These are phyloP conservation scores for Andrena hattorfiana DNA, from an alignment of 2,888 invertebrate species.

Conservation along the genomic window DNA sequence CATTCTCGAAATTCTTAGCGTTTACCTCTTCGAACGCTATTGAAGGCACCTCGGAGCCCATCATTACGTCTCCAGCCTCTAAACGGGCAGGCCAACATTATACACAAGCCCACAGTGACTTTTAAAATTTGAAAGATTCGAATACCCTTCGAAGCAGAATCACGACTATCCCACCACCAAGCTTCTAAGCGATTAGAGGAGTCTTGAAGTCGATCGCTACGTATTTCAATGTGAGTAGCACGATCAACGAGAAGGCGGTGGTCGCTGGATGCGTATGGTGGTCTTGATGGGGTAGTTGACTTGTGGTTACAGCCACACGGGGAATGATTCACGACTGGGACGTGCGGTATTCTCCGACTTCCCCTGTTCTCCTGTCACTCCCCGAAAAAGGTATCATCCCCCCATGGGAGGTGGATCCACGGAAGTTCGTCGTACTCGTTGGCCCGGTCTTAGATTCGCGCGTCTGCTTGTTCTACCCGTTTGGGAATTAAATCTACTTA, in stretches of 20 bases:
- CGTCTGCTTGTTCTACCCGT: constrained; percentile 40
- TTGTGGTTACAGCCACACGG: constrained; percentile 78
- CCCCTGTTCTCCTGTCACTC: constrained; percentile 38
- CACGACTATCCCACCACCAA: no score
- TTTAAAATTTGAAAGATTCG: no score
- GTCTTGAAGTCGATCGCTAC: no score
- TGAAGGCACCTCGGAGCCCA: no score
- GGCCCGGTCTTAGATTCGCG: constrained; percentile 51
- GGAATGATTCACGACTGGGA: constrained; percentile 79
- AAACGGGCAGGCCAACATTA: no score
- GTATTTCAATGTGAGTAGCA: not conserved
- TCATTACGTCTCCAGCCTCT: no score
- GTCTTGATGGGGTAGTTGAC: constrained; percentile 78
- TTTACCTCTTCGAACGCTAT: no score
- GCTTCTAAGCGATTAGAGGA: no score
- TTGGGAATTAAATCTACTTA: constrained; percentile 62
- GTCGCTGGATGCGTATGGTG: constrained; percentile 70
- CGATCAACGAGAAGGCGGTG: not conserved
- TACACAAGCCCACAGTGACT: no score
- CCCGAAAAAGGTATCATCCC: constrained; percentile 50
- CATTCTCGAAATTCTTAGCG: no score
- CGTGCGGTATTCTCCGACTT: constrained; percentile 69
- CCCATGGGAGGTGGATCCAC: constrained; percentile 56
- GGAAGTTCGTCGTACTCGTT: constrained; percentile 45
- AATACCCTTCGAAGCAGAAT: no score